Conservation (phyloP, 2,797 vertebrate genomes). For the Octomys mimax region DNA sequence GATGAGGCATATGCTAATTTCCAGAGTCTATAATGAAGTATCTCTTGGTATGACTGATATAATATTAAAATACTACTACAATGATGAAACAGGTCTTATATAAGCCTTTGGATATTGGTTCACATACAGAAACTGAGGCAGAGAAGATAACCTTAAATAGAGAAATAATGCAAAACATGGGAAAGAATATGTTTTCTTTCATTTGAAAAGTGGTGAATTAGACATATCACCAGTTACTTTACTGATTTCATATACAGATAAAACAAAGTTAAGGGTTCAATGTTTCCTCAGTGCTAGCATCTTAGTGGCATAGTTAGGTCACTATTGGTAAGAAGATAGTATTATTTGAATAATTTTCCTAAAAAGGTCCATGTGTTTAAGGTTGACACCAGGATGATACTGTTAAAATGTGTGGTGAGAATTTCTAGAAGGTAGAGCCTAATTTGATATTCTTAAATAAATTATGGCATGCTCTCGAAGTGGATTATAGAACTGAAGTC, state of each 20-base stretch:
- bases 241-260: neutral
- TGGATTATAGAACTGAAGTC: neutral
- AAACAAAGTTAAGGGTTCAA: neutral
- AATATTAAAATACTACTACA: neutral
- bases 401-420: neutral
- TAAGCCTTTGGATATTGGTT: neutral
- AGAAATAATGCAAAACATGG: neutral
- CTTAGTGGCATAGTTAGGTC: neutral
- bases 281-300: neutral
- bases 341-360: neutral
- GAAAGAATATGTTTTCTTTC: neutral
- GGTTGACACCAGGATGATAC: neutral
- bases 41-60: neutral
- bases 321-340: neutral
- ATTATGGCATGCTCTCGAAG: neutral
- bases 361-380: neutral
- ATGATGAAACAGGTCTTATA: neutral
- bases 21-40: neutral
- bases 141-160: neutral
- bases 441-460: neutral
- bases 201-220: neutral
- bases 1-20: neutral
- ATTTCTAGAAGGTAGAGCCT: neutral
- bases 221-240: neutral
- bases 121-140: neutral